Evolutionary conservation across 2,797 vertebrate species (phyloP).

Genomic region (Neosalanx taihuensis): DNA sequence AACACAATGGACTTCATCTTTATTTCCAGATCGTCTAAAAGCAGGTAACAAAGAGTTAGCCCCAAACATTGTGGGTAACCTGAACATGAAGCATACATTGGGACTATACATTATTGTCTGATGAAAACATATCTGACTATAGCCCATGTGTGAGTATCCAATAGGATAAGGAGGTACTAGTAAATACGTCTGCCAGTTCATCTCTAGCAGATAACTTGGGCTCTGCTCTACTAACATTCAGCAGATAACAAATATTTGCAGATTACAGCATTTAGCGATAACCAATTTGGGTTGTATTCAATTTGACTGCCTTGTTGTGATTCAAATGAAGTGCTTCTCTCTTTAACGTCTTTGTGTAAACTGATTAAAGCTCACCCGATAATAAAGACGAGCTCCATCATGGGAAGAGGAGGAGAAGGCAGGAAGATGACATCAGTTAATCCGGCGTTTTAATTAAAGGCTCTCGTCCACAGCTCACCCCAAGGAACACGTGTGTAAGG

Average conservation of each 20-base stretch:
- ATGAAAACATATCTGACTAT: background rate
- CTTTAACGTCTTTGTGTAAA: conserved; percentile 45
- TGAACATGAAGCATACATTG: no score
- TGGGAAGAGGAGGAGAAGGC: conserved; percentile 28
- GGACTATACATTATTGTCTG: background rate
- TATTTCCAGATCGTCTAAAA: background rate
- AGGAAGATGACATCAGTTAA: conserved; percentile 60
- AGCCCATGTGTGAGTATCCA: no score
- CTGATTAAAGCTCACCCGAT: conserved; percentile 42
- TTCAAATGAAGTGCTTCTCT: conserved; percentile 44
- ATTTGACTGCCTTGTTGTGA: conserved; percentile 29
- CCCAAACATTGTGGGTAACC: no score
- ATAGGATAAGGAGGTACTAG: background rate
- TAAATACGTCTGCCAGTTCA: background rate
- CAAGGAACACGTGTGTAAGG: conserved; percentile 21
- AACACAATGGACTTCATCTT: background rate
- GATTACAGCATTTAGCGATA: conserved; percentile 51
- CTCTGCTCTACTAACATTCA: conserved; percentile 34
- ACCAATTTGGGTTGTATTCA: conserved; percentile 29
- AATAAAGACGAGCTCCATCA: conserved; percentile 49
- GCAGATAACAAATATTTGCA: conserved; percentile 39
- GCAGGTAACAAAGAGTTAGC: background rate
- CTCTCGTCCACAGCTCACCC: conserved; percentile 45
- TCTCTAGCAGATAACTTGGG: conserved; percentile 4
- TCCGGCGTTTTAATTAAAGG: conserved; percentile 56